These are phyloP conservation scores for Sclerurus mexicanus DNA, from an alignment of 2,113 vertebrate genomes.

Conservation along the genomic window DNA sequence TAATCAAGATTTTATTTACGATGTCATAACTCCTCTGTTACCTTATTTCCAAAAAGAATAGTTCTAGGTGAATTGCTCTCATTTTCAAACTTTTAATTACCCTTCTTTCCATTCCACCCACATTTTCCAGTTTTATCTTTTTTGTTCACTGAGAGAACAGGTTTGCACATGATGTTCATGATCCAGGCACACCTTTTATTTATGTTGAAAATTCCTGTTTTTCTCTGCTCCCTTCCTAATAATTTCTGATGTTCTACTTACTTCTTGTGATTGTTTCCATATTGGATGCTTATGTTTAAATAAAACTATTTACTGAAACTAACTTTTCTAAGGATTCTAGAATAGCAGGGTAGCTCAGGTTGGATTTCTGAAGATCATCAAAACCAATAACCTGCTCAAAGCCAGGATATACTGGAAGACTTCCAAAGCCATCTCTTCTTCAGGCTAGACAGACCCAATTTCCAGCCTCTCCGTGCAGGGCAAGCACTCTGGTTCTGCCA, in stretches of 20 bases:
- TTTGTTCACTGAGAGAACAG: background rate
- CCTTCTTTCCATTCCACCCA: background rate
- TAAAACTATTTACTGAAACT: background rate
- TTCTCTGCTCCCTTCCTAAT: background rate
- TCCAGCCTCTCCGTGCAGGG: background rate
- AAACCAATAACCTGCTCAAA: background rate
- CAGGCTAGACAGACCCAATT: background rate
- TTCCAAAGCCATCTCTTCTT: background rate
- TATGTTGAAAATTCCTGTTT: background rate
- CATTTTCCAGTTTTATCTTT: background rate
- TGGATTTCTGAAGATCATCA: background rate
- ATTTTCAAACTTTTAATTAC: slow-evolving; percentile 15
- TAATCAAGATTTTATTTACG: background rate
- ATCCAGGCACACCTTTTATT: background rate
- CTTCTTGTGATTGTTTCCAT: background rate
- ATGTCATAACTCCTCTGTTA: background rate
- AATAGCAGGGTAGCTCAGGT: background rate
- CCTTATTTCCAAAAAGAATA: background rate
- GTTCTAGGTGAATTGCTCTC: background rate
- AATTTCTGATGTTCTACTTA: background rate
- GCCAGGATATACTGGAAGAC: background rate
- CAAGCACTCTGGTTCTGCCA: background rate
- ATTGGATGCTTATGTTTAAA: background rate
- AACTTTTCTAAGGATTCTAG: background rate
- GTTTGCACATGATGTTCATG: slow-evolving; percentile 17